Conservation (phyloP, 2,113 vertebrate genomes). For the Psilopsiagon aurifrons region DNA sequence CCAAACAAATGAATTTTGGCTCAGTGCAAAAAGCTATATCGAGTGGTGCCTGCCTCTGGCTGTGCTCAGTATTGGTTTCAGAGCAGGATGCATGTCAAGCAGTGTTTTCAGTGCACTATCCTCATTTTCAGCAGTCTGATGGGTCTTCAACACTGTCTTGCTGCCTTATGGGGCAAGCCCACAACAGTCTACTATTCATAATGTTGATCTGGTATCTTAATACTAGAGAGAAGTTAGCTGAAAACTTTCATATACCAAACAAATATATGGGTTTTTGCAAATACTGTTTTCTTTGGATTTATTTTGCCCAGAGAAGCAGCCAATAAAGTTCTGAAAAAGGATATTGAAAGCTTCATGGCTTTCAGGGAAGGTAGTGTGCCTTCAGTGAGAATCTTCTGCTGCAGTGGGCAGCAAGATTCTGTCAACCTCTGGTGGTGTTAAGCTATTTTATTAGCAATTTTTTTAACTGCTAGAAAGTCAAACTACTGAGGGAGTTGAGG, state of each 20-base stretch:
- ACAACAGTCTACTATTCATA: neutral
- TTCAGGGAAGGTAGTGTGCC: neutral
- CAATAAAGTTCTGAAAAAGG: neutral
- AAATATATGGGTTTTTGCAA: neutral
- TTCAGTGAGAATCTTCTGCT: neutral
- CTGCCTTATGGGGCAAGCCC: neutral
- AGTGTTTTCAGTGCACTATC: neutral
- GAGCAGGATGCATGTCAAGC: rapidly evolving
- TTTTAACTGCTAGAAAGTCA: neutral
- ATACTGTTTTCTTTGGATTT: neutral
- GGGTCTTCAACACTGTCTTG: too few species aligned
- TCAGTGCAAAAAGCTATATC: too few species aligned
- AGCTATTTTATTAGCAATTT: neutral
- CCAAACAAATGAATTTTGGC: conserved; percentile 51
- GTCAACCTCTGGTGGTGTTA: neutral
- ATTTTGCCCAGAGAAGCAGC: neutral
- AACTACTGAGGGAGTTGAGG: rapidly evolving
- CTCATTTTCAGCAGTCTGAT: neutral
- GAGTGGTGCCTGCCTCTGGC: neutral
- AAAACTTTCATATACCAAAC: neutral
- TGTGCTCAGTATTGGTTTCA: neutral
- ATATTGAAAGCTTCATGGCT: neutral
- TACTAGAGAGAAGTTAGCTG: neutral
- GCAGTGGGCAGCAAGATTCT: neutral
- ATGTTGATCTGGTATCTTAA: neutral